These are phyloP conservation scores for Chelon auratus DNA, from an alignment of 2,797 vertebrate species.

Conservation along the genomic window DNA sequence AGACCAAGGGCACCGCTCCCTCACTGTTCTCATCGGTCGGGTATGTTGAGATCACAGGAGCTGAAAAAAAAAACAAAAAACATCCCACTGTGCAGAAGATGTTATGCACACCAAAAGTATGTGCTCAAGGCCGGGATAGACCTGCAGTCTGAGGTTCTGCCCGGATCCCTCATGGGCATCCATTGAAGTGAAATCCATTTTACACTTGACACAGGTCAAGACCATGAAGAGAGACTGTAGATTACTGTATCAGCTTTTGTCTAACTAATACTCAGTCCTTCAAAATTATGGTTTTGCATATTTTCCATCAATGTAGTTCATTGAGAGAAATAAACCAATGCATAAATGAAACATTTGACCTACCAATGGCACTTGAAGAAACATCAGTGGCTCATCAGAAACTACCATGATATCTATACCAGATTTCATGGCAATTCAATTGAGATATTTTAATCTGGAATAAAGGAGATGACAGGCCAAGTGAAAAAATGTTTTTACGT, in stretches of 20 bases:
- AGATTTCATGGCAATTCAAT: background rate
- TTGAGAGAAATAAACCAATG: too few relatives aligned
- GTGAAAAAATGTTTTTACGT: background rate
- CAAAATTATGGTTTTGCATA: slow-evolving; percentile 21
- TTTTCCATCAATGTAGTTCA: background rate
- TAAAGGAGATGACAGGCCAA: background rate
- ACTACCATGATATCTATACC: background rate
- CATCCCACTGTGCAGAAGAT: slow-evolving; percentile 26
- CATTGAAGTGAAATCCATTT: slow-evolving; percentile 59
- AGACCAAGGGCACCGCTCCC: slow-evolving; percentile 59
- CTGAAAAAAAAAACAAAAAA: slow-evolving; percentile 15
- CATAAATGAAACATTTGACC: too few relatives aligned
- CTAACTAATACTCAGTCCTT: slow-evolving; percentile 32
- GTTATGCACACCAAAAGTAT: slow-evolving; percentile 34
- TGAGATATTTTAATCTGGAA: background rate
- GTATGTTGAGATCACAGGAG: slow-evolving; percentile 43
- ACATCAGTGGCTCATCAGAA: background rate
- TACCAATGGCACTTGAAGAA: background rate
- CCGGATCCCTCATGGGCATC: slow-evolving; percentile 39
- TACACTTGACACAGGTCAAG: slow-evolving; percentile 32
- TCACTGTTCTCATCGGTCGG: slow-evolving; percentile 46
- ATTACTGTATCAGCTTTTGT: slow-evolving; percentile 30
- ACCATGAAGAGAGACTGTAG: slow-evolving; percentile 20
- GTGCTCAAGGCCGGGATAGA: slow-evolving; percentile 21
- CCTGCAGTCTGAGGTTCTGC: slow-evolving; percentile 23